These are phyloP conservation scores for Gobionotothen gibberifrons DNA, from an alignment of 2,797 vertebrate species.

Conservation along the genomic window DNA sequence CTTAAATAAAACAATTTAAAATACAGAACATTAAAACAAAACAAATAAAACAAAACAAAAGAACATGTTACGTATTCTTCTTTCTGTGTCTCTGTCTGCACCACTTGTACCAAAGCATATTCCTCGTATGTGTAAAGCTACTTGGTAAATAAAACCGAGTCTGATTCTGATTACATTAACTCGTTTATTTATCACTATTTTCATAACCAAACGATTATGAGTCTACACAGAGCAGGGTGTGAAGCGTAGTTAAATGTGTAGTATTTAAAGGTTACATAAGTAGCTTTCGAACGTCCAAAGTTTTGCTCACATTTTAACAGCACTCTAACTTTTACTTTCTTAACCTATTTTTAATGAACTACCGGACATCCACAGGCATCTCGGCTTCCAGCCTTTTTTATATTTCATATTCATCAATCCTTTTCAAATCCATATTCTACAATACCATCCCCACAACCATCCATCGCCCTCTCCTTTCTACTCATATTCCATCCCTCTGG, in stretches of 20 bases:
- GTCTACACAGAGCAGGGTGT: neutral
- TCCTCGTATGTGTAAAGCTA: no score
- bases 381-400: slow-evolving; percentile 12
- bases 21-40: no score
- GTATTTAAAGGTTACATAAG: slow-evolving; percentile 17
- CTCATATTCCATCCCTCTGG: slow-evolving; percentile 49
- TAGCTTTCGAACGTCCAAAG: slow-evolving; percentile 11
- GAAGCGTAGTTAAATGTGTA: neutral
- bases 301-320: slow-evolving; percentile 44
- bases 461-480: slow-evolving; percentile 29
- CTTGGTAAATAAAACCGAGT: no score
- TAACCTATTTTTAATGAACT: slow-evolving; percentile 17
- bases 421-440: slow-evolving; percentile 53
- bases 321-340: slow-evolving; percentile 15
- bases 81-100: no score
- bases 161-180: slow-evolving; percentile 27
- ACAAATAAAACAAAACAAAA: no score
- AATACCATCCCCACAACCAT: slow-evolving; percentile 8
- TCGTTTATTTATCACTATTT: slow-evolving; percentile 38
- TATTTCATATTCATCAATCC: slow-evolving; percentile 39
- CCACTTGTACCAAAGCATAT: no score
- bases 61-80: no score
- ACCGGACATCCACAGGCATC: slow-evolving; percentile 5
- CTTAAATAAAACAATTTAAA: no score
- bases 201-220: slow-evolving; percentile 14